These are phyloP conservation scores for Allophyes oxyacanthae DNA, from an alignment of 2,888 invertebrate species.

Conservation along the genomic window DNA sequence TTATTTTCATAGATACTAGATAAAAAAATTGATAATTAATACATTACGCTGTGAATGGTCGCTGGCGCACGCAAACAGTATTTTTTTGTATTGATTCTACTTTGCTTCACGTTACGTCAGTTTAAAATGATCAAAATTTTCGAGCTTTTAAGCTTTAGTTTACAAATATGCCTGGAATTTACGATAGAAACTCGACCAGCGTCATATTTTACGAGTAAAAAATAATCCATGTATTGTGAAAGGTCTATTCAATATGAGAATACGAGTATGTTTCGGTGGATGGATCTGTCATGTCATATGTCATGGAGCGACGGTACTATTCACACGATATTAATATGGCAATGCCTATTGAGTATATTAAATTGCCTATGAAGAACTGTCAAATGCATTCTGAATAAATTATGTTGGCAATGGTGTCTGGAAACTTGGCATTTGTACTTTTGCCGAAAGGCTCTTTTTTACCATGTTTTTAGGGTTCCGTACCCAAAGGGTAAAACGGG, in stretches of 20 bases:
- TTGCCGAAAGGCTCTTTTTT: no score
- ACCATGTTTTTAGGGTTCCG: no score
- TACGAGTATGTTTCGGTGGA: constrained; percentile 65
- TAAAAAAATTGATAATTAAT: no score
- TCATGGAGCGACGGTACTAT: constrained; percentile 53
- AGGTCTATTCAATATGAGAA: constrained; percentile 58
- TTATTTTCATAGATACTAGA: no score
- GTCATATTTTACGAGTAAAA: constrained; percentile 10
- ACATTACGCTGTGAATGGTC: no score
- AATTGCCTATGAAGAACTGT: constrained; percentile 34
- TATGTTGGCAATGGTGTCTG: background rate
- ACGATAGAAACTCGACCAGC: background rate
- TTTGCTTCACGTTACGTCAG: no score
- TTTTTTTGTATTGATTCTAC: no score
- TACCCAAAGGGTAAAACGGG: no score
- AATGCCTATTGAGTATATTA: constrained; percentile 38
- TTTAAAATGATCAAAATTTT: no score
- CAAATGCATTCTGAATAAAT: constrained; percentile 7
- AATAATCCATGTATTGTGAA: constrained; percentile 17
- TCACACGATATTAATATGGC: constrained; percentile 35
- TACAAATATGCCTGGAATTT: background rate
- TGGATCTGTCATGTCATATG: constrained; percentile 72
- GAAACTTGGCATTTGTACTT: no score
- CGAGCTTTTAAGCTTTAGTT: no score
- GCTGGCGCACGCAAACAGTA: no score